Conservation (phyloP, 2,888 invertebrate genomes). For the Argyresthia albistria region DNA sequence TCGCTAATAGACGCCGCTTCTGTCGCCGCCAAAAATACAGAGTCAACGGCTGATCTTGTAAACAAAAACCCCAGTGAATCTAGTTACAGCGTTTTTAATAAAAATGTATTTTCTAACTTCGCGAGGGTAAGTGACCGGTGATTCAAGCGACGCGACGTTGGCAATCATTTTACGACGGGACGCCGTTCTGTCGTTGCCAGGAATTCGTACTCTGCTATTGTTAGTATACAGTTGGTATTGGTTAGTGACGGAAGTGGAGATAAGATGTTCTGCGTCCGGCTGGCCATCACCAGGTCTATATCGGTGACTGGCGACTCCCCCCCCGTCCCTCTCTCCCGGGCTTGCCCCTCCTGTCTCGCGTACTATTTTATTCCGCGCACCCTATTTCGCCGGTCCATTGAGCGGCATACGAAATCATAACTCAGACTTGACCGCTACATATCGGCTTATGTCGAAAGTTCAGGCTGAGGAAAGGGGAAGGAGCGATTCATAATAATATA, state of each 20-base stretch:
- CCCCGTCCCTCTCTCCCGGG: constrained; percentile 2
- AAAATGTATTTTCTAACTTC: constrained; percentile 41
- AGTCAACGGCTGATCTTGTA: neutral
- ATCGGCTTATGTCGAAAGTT: neutral
- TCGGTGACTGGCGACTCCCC: constrained; percentile 30
- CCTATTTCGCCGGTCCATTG: constrained; percentile 32
- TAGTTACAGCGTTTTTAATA: constrained; percentile 7
- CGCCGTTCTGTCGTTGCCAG: neutral
- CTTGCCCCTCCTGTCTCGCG: constrained; percentile 22
- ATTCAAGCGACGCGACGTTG: constrained; percentile 23
- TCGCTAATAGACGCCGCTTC: neutral
- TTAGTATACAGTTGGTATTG: constrained; percentile 1
- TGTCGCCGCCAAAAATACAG: neutral
- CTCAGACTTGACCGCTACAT: constrained; percentile 9
- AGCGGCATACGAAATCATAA: constrained; percentile 27
- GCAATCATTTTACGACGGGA: neutral
- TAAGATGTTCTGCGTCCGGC: neutral
- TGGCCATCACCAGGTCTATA: constrained; percentile 27
- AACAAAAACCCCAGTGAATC: neutral
- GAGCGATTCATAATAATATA: no score
- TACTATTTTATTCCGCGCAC: constrained; percentile 43
- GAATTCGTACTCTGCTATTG: neutral
- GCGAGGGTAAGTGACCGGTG: constrained; percentile 56
- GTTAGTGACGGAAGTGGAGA: neutral
- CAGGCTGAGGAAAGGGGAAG: no score